Evolutionary conservation across 2,113 vertebrate species (phyloP), one percentile per base, ranked within the genome.

Genomic region (Dipodomys stephensi): DNA sequence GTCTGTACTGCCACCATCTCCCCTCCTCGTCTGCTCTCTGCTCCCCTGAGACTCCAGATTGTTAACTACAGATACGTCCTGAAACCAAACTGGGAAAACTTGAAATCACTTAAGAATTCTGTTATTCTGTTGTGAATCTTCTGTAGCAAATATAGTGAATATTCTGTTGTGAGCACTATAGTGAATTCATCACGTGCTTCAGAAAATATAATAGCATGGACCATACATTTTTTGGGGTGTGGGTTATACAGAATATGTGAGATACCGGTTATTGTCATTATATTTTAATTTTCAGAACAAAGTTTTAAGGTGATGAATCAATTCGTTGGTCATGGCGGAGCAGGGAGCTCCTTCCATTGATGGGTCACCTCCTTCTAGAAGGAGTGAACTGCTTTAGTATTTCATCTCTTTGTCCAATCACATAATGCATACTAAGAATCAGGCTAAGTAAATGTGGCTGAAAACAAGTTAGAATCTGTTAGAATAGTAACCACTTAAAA

Each of bases 391-490:
- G 6, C 32, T 82, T 87, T 95, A 78, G 79, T 90, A 18, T 91
- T 85, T 87, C 83, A 57, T 79, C 13, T 12, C 6, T 95, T 87
- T 1, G 30, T 46, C 77, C 6, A 91, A 62, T 27, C 3, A 84
- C n/a, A 25, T 65, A 78, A 0, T 22, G 83, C 84, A 71, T 9
- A 68, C 65, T 57, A 69, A 83, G 32, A 88, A 73, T 92, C 72
- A 77, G 71, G 80, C 19, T 78, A 91, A 87, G 83, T 84, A 87
- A 83, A 74, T 20, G 28, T 87, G 49, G 53, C 78, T 96, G 77
- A 96, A 94, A 93, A 83, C 95, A 87, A 94, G 87, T 97, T 91
- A 64, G 62, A 69, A 91, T 91, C 64, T 39, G 15, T 93, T 94
- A 87, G 84, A 91, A 90, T 84, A 93, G 49, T 68, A 91, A 84